Evolutionary conservation across 2,888 invertebrate genomes (phyloP).

Genomic region (Eretmocerus hayati): DNA sequence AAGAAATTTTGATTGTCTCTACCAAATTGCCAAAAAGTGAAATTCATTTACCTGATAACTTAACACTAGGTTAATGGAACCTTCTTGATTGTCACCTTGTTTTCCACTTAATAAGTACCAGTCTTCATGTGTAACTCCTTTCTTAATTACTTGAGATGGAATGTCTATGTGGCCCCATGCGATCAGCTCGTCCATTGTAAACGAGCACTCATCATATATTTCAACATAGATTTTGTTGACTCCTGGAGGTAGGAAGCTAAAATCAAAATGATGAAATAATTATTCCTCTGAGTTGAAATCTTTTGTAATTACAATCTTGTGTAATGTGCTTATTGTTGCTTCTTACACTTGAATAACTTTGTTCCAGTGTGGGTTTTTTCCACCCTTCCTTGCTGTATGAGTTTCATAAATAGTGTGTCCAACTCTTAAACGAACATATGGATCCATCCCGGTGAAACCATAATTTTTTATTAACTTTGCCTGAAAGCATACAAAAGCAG

Average conservation of each 20-base stretch:
- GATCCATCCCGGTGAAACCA: constrained; percentile 93
- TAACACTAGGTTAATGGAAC: constrained; percentile 84
- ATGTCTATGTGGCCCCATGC: constrained; percentile 90
- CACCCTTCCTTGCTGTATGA: constrained; percentile 89
- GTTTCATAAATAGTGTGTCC: constrained; percentile 95
- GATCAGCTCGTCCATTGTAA: constrained; percentile 91
- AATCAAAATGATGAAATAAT: not conserved
- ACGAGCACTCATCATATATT: constrained; percentile 94
- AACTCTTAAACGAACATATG: constrained; percentile 85
- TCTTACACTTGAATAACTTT: constrained; percentile 82
- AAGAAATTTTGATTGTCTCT: not conserved
- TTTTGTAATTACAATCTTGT: not conserved
- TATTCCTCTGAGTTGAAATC: not conserved
- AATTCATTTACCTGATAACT: constrained; percentile 60
- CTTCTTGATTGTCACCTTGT: constrained; percentile 91
- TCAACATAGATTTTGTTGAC: constrained; percentile 85
- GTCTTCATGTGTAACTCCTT: constrained; percentile 88
- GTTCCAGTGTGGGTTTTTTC: constrained; percentile 93
- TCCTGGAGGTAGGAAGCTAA: constrained; percentile 77
- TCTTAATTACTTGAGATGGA: constrained; percentile 64
- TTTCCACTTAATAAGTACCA: constrained; percentile 92
- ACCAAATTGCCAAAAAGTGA: not conserved
- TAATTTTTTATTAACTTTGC: constrained; percentile 92
- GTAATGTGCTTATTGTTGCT: too few relatives aligned
- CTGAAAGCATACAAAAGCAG: too few relatives aligned